A percentile compares a stretch with the other conserved stretches of the same genome.
Evolutionary conservation across 2,113 vertebrate species (phyloP).

Genomic region (Lota lota): DNA sequence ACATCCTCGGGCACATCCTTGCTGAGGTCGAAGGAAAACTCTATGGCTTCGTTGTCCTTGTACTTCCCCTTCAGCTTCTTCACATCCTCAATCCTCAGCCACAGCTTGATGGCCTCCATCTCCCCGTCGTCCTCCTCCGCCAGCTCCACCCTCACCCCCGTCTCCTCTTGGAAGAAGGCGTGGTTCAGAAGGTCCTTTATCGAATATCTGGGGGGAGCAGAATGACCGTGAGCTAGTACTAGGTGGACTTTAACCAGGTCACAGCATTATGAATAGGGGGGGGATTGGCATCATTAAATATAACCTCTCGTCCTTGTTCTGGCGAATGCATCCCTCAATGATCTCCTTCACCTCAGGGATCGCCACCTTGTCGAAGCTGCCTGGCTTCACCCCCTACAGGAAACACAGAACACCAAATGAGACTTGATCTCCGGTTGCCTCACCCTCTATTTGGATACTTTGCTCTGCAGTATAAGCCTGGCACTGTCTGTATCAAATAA

Average conservation of each 20-base stretch:
- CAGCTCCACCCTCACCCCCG: constrained; percentile 94
- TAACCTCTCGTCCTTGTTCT: constrained; percentile 97
- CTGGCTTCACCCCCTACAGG: constrained; percentile 94
- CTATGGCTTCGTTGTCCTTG: constrained; percentile 97
- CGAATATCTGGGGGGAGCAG: constrained; percentile 78
- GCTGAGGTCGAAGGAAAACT: constrained; percentile 95
- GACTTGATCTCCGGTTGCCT: constrained; percentile 14
- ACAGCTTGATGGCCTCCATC: constrained; percentile 94
- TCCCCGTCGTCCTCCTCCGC: constrained; percentile 97
- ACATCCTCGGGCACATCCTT: constrained; percentile 96
- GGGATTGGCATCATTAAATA: neutral
- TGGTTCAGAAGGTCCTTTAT: constrained; percentile 99
- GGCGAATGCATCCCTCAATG: constrained; percentile 96
- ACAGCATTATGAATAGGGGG: neutral
- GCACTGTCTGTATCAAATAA: neutral
- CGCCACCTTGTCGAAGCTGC: constrained; percentile 98
- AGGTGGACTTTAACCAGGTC: neutral
- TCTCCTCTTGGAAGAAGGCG: constrained; percentile 98
- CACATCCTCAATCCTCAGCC: constrained; percentile 95
- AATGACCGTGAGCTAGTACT: constrained; percentile 1
- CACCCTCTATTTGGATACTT: constrained; percentile 9
- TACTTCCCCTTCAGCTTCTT: constrained; percentile 99
- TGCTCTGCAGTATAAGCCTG: neutral
- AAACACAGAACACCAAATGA: constrained; percentile 65
- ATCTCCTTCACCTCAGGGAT: constrained; percentile 99